These are phyloP conservation scores for Mola mola DNA, from an alignment of 2,113 vertebrate genomes.

Conservation along the genomic window DNA sequence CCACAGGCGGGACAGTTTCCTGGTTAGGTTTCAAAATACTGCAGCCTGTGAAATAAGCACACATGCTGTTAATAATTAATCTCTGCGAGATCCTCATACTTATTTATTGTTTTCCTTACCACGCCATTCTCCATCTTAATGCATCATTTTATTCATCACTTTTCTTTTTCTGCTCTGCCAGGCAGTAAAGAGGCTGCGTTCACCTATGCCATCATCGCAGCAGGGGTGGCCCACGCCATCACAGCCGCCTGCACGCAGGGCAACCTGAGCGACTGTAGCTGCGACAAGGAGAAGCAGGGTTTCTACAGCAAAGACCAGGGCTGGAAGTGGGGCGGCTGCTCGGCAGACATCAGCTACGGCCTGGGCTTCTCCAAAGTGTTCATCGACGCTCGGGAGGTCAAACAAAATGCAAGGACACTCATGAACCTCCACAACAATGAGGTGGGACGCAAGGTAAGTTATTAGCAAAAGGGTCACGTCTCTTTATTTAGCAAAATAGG, in stretches of 20 bases:
- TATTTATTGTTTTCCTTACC: not conserved
- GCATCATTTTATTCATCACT: conserved; percentile 31
- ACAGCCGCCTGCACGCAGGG: conserved; percentile 95
- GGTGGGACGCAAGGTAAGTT: conserved; percentile 92
- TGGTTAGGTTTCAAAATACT: conserved; percentile 74
- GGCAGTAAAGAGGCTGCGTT: conserved; percentile 97
- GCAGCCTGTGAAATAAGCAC: conserved; percentile 58
- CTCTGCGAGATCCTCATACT: not conserved
- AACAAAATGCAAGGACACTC: conserved; percentile 93
- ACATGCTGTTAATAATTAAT: conserved; percentile 65
- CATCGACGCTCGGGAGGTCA: conserved; percentile 96
- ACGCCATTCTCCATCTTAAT: not conserved
- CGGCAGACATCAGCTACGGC: conserved; percentile 94
- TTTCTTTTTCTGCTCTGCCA: conserved; percentile 45
- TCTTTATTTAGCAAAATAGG: not conserved
- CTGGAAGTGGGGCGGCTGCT: conserved; percentile 99
- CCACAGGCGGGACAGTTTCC: conserved; percentile 72
- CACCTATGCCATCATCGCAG: conserved; percentile 95
- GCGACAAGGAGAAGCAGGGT: conserved; percentile 97
- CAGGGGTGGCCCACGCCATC: conserved; percentile 94
- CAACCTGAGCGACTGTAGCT: conserved; percentile 96
- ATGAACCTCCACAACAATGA: conserved; percentile 99
- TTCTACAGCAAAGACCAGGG: conserved; percentile 94
- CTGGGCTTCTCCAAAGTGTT: conserved; percentile 97
- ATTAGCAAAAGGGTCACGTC: not conserved